Conservation (phyloP, 2,888 invertebrate genomes). For the Melanotus villosus region DNA sequence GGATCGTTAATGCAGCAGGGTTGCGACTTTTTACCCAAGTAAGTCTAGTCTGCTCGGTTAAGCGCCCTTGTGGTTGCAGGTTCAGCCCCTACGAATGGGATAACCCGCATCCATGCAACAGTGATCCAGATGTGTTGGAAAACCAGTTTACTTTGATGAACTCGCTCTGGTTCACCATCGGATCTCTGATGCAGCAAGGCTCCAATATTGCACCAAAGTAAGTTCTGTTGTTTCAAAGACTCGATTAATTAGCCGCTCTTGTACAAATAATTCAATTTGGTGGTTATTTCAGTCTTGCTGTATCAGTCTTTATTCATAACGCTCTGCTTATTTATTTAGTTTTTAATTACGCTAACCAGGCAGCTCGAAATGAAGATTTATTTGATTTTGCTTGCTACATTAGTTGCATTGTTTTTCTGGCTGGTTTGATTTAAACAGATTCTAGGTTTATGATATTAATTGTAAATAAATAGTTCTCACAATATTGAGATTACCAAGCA, state of each 20-base stretch:
- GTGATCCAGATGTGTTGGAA: slow-evolving; percentile 88
- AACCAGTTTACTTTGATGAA: slow-evolving; percentile 93
- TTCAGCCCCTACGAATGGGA: slow-evolving; percentile 96
- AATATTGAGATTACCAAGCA: too few relatives aligned
- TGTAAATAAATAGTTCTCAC: too few relatives aligned
- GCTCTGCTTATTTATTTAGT: neutral
- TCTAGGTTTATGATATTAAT: too few relatives aligned
- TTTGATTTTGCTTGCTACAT: neutral
- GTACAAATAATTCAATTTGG: slow-evolving; percentile 14
- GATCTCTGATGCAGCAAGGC: slow-evolving; percentile 93
- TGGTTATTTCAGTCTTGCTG: slow-evolving; percentile 54
- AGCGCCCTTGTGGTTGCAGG: slow-evolving; percentile 71
- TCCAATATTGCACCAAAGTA: slow-evolving; percentile 93
- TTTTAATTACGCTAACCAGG: neutral
- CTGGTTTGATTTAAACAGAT: too few relatives aligned
- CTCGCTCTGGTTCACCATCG: slow-evolving; percentile 96
- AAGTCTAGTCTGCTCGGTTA: slow-evolving; percentile 67
- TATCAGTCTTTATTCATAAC: slow-evolving; percentile 30
- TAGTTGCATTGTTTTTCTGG: too few relatives aligned
- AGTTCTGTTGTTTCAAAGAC: slow-evolving; percentile 66
- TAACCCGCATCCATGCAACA: slow-evolving; percentile 88
- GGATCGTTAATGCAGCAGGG: slow-evolving; percentile 97
- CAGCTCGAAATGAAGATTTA: neutral
- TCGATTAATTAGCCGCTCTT: neutral
- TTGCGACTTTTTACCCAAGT: slow-evolving; percentile 96